A percentile compares a stretch with the other conserved stretches of the same genome.
phyloP scores from a whole-genome alignment of 1,140 invertebrate genomes.

The Cephus cinctus region DNA sequence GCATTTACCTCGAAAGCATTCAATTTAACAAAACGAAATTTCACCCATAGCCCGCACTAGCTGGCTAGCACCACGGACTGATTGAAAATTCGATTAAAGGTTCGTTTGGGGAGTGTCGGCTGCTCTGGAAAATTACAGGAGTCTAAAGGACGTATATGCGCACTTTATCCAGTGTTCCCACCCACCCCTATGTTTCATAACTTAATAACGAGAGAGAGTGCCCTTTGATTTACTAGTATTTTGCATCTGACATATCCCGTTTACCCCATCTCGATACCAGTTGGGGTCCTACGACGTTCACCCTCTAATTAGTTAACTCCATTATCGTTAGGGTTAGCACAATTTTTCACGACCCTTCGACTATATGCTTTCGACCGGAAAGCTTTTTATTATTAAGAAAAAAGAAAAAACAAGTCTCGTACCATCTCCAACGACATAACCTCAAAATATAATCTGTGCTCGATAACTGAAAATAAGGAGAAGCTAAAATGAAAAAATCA shows the following conservation, averaged over 20 bases:
- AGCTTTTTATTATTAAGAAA: too few relatives aligned
- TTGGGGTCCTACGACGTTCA: slow-evolving; percentile 2
- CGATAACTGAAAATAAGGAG: too few relatives aligned
- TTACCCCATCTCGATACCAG: slow-evolving; percentile 4
- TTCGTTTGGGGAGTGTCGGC: slow-evolving; percentile 35
- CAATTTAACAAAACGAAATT: not conserved
- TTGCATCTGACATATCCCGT: slow-evolving; percentile 10
- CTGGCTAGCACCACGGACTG: too few relatives aligned
- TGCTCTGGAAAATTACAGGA: slow-evolving; percentile 29
- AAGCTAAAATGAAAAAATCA: too few relatives aligned
- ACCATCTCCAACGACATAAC: too few relatives aligned
- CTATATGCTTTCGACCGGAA: slow-evolving; percentile 33
- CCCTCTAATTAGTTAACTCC: slow-evolving; percentile 15
- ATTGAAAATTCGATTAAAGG: slow-evolving; percentile 36
- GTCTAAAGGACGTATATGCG: slow-evolving; percentile 1
- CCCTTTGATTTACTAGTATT: slow-evolving; percentile 22
- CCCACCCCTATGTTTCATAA: slow-evolving; percentile 25
- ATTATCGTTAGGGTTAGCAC: slow-evolving; percentile 1
- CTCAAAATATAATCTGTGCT: too few relatives aligned
- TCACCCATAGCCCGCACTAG: too few relatives aligned
- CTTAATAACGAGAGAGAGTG: slow-evolving; percentile 20
- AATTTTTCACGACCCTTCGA: slow-evolving; percentile 11
- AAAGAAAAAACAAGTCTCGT: too few relatives aligned
- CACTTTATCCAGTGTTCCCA: not conserved
- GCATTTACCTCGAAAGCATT: not conserved